A percentile compares a stretch with the other conserved stretches of the same genome.
Evolutionary conservation across 2,113 vertebrate species (phyloP).

Genomic region (Antigone vipio): DNA sequence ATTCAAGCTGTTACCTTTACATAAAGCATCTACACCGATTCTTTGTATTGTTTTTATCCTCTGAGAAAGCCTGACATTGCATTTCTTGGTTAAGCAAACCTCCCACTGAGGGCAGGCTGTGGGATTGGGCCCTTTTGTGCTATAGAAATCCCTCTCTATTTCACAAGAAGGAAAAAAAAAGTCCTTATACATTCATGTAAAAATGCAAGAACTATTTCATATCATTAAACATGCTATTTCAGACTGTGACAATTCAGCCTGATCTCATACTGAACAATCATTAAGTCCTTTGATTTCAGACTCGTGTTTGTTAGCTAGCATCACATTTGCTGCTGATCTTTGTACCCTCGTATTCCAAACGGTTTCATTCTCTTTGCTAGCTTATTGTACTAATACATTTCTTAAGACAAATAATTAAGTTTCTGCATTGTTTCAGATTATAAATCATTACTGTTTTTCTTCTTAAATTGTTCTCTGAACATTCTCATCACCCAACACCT

Average conservation of each 20-base stretch:
- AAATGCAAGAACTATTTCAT: not conserved
- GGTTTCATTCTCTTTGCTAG: not conserved
- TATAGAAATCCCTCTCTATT: not conserved
- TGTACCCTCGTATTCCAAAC: not conserved
- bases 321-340: not conserved
- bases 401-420: not conserved
- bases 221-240: not conserved
- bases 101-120: conserved; percentile 22
- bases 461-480: not conserved
- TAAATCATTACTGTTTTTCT: not conserved
- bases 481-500: not conserved
- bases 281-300: not conserved
- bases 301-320: not conserved
- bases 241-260: not conserved
- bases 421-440: not conserved
- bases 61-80: conserved; percentile 43
- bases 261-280: not conserved
- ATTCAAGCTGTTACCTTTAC: conserved; percentile 61
- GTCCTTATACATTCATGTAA: not conserved
- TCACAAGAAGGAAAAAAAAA: not conserved
- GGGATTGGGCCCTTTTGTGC: conserved; percentile 22
- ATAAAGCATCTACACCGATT: conserved; percentile 36
- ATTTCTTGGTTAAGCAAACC: conserved; percentile 48
- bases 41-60: conserved; percentile 53
- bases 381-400: not conserved